Base-by-base conservation (phyloP, 2,888 invertebrate species). In the Pyrocoelia pectoralis region DNA sequence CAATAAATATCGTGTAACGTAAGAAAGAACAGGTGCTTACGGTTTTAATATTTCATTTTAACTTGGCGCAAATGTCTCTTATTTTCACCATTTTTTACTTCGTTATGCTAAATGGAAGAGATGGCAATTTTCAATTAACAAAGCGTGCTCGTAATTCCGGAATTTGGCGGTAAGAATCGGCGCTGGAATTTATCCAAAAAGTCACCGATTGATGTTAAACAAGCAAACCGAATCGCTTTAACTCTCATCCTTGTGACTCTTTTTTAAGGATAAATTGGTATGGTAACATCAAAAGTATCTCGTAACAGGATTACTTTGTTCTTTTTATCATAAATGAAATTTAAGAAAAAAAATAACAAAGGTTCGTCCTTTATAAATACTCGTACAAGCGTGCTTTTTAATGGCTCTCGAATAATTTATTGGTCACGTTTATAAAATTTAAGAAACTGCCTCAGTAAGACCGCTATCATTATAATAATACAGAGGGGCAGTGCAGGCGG, bases 231-330 rank as follows among this genome's bases (percentile, higher is more conserved):
- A 61, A 61, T 61, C 55, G 58, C 24, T 40, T 58, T 58, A 56
- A 33, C 55, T 49, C 49, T 61, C 43, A 56, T 51, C 55, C 56
- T n/a, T 43, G 50, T 18, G 24, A 43, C 56, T 56, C 56, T 56
- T 46, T 46, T 17, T n/a, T 43, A 56, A 56, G 56, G 56, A 52
- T 57, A 57, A 62, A 62, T 57, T 62, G 56, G 62, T 56, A 49
- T 56, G 61, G 56, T 48, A 56, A 56, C 56, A 61, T 62, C 62
- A 62, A 62, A 62, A 56, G 56, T 56, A 51, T 48, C 53, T 41
- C 51, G 46, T 62, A 62, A 62, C 56, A 56, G 52, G 56, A 62
- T 62, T 62, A 57, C 48, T 56, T 62, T 62, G 55, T 60, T 61
- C 48, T 55, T 56, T 56, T 57, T 46, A 62, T 57, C 33, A 54